A percentile compares a stretch with the other conserved stretches of the same genome.
phyloP scores from a whole-genome alignment of 2,113 vertebrate genomes.

The Marmota monax region DNA sequence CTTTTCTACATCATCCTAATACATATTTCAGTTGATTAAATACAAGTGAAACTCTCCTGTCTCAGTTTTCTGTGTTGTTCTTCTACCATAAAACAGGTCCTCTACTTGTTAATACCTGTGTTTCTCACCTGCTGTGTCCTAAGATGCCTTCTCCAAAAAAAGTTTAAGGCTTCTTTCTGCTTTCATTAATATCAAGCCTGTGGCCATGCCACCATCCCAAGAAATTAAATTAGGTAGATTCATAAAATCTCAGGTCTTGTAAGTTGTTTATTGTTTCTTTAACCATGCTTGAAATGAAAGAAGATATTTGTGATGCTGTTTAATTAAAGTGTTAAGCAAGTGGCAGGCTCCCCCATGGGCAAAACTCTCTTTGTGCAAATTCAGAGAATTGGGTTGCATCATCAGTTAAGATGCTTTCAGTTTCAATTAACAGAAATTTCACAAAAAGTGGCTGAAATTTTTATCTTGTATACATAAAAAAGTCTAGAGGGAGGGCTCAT shows the following conservation, averaged over 20 bases:
- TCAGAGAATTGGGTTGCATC: background rate
- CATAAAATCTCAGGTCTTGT: constrained; percentile 12
- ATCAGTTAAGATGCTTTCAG: constrained; percentile 31
- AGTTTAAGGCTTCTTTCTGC: constrained; percentile 11
- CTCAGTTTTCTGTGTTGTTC: background rate
- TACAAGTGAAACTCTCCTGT: background rate
- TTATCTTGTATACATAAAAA: background rate
- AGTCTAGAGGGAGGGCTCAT: background rate
- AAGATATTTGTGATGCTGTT: constrained; percentile 16
- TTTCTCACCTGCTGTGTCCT: background rate
- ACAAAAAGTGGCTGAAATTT: constrained; percentile 6
- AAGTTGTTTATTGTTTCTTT: constrained; percentile 66
- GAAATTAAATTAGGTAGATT: constrained; percentile 66
- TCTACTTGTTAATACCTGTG: background rate
- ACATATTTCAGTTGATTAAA: background rate
- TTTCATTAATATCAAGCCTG: constrained; percentile 54
- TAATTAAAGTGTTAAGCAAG: constrained; percentile 65
- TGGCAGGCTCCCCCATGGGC: background rate
- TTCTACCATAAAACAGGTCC: background rate
- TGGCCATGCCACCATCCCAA: constrained; percentile 18
- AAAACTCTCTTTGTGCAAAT: constrained; percentile 43
- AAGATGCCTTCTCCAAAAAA: constrained; percentile 30
- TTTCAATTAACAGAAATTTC: constrained; percentile 42
- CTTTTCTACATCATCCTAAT: background rate
- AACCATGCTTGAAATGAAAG: constrained; percentile 59